Conservation (phyloP, 2,888 invertebrate species). For the Auanema freiburgensis region DNA sequence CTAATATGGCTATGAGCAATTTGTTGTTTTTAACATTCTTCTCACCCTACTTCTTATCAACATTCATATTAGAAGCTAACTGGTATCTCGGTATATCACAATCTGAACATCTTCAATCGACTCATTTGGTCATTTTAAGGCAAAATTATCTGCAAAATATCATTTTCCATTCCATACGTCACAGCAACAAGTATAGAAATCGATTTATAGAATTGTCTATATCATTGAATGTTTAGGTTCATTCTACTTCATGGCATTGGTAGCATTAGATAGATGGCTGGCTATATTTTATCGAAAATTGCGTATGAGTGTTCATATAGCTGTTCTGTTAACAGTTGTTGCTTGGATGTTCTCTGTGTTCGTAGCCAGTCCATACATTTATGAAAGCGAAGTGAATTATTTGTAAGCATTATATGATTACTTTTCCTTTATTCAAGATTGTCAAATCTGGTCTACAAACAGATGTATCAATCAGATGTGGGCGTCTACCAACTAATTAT, state of each 20-base stretch:
- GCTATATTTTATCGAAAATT: slow-evolving; percentile 36
- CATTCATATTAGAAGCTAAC: slow-evolving; percentile 31
- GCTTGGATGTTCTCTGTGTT: slow-evolving; percentile 33
- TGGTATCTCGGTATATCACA: slow-evolving; percentile 29
- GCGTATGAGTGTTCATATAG: slow-evolving; percentile 23
- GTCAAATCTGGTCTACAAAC: background rate
- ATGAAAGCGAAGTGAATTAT: slow-evolving; percentile 1
- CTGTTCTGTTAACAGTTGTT: slow-evolving; percentile 25
- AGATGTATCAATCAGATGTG: slow-evolving; percentile 12
- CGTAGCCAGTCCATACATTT: slow-evolving; percentile 34
- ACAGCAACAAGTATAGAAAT: slow-evolving; percentile 34
- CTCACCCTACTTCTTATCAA: slow-evolving; percentile 42
- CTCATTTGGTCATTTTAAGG: slow-evolving; percentile 21
- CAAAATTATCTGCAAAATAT: slow-evolving; percentile 37
- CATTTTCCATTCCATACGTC: slow-evolving; percentile 35
- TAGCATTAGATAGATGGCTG: slow-evolving; percentile 44
- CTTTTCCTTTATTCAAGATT: background rate
- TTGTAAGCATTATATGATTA: background rate
- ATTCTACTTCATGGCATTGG: slow-evolving; percentile 43
- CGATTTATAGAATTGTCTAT: background rate
- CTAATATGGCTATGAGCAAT: slow-evolving; percentile 40
- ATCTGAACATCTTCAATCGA: background rate
- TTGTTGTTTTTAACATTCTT: slow-evolving; percentile 40
- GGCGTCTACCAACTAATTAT: slow-evolving; percentile 6
- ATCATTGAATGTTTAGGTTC: slow-evolving; percentile 22